These are phyloP conservation scores for Paradoxurus hermaphroditus DNA, from an alignment of 2,113 vertebrate species.

Conservation along the genomic window DNA sequence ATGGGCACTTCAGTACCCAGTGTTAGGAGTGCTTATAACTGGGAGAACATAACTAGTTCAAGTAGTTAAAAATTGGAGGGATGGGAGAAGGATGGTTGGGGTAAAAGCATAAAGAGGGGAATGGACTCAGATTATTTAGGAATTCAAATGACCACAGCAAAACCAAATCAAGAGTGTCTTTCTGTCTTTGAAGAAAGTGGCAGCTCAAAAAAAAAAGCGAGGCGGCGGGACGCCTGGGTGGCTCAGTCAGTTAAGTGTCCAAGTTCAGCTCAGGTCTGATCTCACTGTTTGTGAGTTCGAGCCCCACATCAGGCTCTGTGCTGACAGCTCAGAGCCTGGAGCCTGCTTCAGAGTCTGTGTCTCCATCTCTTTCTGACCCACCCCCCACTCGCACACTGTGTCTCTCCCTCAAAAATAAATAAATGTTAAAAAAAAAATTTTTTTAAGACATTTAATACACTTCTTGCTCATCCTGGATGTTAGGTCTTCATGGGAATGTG, in stretches of 20 bases:
- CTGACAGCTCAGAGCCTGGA: too few species aligned
- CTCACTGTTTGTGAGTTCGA: too few species aligned
- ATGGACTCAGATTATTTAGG: neutral
- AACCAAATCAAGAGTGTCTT: neutral
- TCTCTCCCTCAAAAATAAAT: too few species aligned
- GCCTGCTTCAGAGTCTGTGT: too few species aligned
- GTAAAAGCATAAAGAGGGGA: neutral
- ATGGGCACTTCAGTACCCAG: neutral
- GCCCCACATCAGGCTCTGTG: too few species aligned
- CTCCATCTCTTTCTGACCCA: too few species aligned
- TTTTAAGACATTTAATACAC: neutral
- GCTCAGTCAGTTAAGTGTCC: too few species aligned
- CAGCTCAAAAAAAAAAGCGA: neutral
- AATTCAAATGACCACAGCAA: neutral
- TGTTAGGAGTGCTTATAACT: neutral
- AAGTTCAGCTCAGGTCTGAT: too few species aligned
- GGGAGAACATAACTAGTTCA: neutral
- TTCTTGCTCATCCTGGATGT: neutral
- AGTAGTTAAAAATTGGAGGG: neutral
- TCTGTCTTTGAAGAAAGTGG: neutral
- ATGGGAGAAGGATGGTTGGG: neutral
- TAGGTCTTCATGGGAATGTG: neutral
- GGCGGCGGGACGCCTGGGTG: too few species aligned
- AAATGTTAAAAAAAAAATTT: too few species aligned
- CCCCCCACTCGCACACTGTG: too few species aligned